Percentiles rank a stretch among this genome's conserved stretches.
These are phyloP conservation scores for Caranx ignobilis DNA, from an alignment of 2,113 vertebrate genomes.

Conservation along the genomic window DNA sequence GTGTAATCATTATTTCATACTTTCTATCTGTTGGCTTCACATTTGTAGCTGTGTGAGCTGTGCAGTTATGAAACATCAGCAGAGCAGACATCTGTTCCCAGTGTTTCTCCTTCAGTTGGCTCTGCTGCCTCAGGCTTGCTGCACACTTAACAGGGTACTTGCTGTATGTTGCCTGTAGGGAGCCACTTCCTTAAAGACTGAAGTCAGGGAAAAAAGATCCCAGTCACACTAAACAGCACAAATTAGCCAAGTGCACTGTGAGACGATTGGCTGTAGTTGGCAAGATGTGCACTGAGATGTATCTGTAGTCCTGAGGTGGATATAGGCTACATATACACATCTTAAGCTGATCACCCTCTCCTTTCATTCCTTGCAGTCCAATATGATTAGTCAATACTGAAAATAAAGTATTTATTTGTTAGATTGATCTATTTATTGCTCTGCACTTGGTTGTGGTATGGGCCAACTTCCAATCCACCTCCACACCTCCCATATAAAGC, in stretches of 20 bases:
- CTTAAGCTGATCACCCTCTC: no score
- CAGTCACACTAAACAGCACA: not conserved
- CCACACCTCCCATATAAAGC: not conserved
- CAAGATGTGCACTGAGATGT: not conserved
- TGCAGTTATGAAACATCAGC: not conserved
- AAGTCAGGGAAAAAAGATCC: not conserved
- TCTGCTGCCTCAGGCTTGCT: not conserved
- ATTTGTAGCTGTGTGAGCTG: not conserved
- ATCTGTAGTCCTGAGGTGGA: not conserved
- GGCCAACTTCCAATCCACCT: no score
- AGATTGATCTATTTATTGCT: no score
- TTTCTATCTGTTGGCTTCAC: not conserved
- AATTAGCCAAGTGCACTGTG: not conserved
- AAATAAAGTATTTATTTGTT: no score
- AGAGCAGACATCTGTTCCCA: not conserved
- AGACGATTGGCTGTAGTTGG: not conserved
- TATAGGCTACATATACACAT: not conserved
- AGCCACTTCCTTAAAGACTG: not conserved
- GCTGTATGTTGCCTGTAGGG: not conserved
- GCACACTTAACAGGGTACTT: not conserved
- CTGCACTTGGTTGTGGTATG: no score
- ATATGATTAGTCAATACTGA: no score
- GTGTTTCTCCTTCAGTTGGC: not conserved
- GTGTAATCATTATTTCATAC: no score
- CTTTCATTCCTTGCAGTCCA: no score